A percentile compares a stretch with the other conserved stretches of the same genome.
Conservation (phyloP, 2,888 invertebrate species). For the Nezara viridula region DNA sequence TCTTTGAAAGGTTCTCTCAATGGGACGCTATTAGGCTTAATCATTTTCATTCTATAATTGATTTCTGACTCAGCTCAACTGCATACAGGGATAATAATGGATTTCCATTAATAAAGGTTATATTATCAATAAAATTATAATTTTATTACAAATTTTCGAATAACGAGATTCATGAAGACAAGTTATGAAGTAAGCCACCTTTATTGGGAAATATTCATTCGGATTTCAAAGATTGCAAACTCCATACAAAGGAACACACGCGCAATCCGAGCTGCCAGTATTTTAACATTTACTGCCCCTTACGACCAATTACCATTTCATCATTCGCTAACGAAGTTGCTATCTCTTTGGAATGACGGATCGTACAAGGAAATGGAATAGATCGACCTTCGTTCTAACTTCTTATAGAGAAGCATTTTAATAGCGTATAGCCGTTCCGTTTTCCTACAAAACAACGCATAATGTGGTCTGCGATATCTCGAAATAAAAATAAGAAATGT, state of each 20-base stretch:
- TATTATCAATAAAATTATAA: too few relatives aligned
- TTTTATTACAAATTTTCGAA: too few relatives aligned
- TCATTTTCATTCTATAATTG: too few relatives aligned
- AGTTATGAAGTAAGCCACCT: not conserved
- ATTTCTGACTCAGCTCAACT: too few relatives aligned
- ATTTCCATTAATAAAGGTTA: too few relatives aligned
- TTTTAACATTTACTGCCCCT: not conserved
- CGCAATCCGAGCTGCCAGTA: not conserved
- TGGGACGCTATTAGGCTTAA: too few relatives aligned
- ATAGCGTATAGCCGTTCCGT: not conserved
- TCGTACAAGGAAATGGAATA: not conserved
- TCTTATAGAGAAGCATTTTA: not conserved
- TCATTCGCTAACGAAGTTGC: not conserved
- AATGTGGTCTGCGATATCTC: not conserved
- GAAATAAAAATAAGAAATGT: not conserved
- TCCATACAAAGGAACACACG: not conserved
- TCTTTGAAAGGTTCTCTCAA: too few relatives aligned
- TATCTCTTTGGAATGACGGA: constrained; percentile 5
- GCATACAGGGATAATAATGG: too few relatives aligned
- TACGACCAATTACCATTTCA: not conserved
- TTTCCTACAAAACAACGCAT: not conserved
- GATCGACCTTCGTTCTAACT: not conserved
- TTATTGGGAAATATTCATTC: constrained; percentile 1
- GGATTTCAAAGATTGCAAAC: not conserved
- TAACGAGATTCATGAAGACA: too few relatives aligned